These are phyloP conservation scores for Mus musculus DNA, from an alignment of 2,113 vertebrate species.

Conservation along the genomic window DNA sequence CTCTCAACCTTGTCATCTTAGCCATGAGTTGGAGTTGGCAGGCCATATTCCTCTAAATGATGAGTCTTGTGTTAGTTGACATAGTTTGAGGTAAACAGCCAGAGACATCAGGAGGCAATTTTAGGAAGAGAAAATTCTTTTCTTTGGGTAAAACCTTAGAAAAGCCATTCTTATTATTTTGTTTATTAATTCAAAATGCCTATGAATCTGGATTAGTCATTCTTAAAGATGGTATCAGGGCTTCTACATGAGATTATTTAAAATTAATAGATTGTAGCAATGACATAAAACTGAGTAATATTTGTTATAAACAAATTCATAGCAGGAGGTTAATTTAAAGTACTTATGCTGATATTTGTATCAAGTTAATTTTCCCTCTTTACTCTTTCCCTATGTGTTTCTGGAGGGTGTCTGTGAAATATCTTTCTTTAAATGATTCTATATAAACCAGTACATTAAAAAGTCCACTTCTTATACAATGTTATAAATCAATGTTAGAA, in stretches of 20 bases:
- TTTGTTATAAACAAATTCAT: not conserved
- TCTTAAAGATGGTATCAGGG: not conserved
- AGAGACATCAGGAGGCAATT: not conserved
- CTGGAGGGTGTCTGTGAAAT: not conserved
- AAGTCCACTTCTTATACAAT: not conserved
- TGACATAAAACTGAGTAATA: slow-evolving; percentile 25
- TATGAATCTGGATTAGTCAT: slow-evolving; percentile 23
- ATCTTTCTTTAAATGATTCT: slow-evolving; percentile 23
- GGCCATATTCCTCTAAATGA: not conserved
- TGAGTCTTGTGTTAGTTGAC: not conserved
- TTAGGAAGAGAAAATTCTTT: slow-evolving; percentile 8
- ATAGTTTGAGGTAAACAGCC: not conserved
- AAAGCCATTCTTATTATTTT: not conserved
- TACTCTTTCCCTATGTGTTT: not conserved
- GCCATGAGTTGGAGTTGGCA: not conserved
- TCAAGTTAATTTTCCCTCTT: slow-evolving; percentile 37
- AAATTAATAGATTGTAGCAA: slow-evolving; percentile 29
- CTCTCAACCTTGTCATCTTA: not conserved
- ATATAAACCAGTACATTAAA: not conserved
- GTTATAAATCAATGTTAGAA: not conserved
- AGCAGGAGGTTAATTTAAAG: not conserved
- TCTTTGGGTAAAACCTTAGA: not conserved
- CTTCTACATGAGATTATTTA: not conserved
- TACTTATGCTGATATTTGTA: not conserved
- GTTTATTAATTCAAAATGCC: not conserved